phyloP scores from a whole-genome alignment of 2,113 vertebrate genomes.

The Carettochelys insculpta region DNA sequence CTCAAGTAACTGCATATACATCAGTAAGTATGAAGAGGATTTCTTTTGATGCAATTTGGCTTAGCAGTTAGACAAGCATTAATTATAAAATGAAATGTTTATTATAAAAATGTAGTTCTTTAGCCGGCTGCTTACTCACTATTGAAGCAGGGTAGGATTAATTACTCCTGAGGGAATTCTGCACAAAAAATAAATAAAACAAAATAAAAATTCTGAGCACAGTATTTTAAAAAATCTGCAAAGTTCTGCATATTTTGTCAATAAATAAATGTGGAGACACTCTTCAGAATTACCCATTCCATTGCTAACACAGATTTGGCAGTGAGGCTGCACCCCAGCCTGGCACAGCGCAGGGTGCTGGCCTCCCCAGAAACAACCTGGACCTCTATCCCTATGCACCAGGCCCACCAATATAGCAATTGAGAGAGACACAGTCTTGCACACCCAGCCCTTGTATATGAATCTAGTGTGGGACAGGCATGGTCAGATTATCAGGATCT shows the following conservation, averaged over 20 bases:
- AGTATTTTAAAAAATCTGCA: neutral
- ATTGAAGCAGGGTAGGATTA: neutral
- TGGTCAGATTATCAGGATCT: neutral
- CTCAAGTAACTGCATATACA: slow-evolving; percentile 90
- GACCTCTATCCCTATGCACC: fast-evolving
- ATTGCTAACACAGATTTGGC: neutral
- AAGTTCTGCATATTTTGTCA: neutral
- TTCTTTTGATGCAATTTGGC: neutral
- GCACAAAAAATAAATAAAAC: no score
- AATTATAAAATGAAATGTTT: neutral
- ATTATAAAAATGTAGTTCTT: neutral
- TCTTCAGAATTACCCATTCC: neutral
- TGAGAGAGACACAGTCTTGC: neutral
- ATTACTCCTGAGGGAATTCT: neutral
- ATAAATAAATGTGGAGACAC: neutral
- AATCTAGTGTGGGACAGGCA: neutral
- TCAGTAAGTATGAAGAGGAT: slow-evolving; percentile 80
- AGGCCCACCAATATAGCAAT: neutral
- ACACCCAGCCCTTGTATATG: no score
- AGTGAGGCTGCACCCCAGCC: neutral
- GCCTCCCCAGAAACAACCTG: no score
- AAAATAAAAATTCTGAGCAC: neutral
- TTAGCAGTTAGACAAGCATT: neutral
- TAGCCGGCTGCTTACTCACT: neutral
- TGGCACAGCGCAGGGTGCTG: neutral